Evolutionary conservation across 2,888 invertebrate species (phyloP), one percentile per base, ranked within the genome.

Genomic region (Lasioglossum malachurum): DNA sequence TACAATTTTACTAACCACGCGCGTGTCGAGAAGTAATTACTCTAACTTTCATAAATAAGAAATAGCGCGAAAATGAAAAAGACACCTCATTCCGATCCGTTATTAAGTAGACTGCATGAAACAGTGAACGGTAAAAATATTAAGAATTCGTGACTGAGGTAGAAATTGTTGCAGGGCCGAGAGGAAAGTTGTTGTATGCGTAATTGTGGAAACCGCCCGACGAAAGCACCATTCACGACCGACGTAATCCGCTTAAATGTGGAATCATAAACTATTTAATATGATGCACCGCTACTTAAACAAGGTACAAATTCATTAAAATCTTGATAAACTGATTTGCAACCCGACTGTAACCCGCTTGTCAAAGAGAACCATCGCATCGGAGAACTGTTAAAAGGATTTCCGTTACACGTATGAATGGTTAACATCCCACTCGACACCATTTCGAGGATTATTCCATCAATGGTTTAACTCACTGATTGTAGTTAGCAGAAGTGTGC

Each of bases 401-500:
- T 82, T 69, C 74, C 44, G 44, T 74, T 80, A 53, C 44, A 27
- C 53, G 80, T 67, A 74, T 80, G 73, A 35, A 74, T 53, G 53
- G 31, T 41, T 44, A 67, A 19, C n/a, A 73, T 71, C 53, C 49
- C 49, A 10, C 5, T 41, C 35, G 53, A 79, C 73, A 67, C 67
- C 80, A n/a, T 80, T 74, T 53, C 49, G 19, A 80, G 82, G 74
- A 74, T 82, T 74, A 74, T 74, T 74, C 53, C 27, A 80, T 82
- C 80, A 57, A 69, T 35, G 67, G 5, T 79, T 41, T 74, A 35
- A 57, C 46, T 74, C 44, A 57, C 81, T 27, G 69, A 80, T 74
- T 44, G 49, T 27, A 74, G 53, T 69, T 69, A 69, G 60, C n/a
- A 60, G 38, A 72, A 49, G 27, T 23, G 8, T 60, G 5, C 44